Conservation (phyloP, 2,888 invertebrate genomes). For the Philonicus albiceps region DNA sequence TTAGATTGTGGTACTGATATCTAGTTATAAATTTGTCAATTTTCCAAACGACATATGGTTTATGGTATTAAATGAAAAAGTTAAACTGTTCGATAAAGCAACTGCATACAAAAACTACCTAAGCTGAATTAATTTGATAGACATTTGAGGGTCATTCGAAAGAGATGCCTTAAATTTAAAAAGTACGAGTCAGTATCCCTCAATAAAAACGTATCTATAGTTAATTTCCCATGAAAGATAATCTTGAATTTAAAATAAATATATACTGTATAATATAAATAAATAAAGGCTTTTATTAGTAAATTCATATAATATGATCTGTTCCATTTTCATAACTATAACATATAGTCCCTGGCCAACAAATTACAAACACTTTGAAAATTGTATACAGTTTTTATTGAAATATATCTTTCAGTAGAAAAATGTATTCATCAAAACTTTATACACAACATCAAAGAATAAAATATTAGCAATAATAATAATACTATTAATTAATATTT, state of each 20-base stretch:
- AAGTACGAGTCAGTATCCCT: background rate
- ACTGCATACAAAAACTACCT: background rate
- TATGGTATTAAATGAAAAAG: background rate
- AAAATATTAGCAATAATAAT: too few species aligned
- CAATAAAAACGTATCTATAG: background rate
- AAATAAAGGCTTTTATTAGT: background rate
- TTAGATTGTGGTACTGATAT: background rate
- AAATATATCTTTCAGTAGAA: too few species aligned
- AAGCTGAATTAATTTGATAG: background rate
- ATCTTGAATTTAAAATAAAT: background rate
- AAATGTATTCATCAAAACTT: too few species aligned
- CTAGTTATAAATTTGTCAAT: background rate
- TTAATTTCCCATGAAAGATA: background rate
- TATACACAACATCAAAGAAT: too few species aligned
- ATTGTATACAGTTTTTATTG: too few species aligned
- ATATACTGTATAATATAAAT: too few species aligned
- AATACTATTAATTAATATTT: too few species aligned
- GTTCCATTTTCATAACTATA: too few species aligned
- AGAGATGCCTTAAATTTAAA: background rate
- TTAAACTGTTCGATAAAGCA: background rate
- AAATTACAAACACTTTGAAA: too few species aligned
- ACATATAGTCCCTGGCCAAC: too few species aligned
- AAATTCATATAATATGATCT: too few species aligned
- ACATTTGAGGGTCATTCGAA: background rate
- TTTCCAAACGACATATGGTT: background rate